Evolutionary conservation across 1,140 invertebrate species (phyloP), one percentile per base, ranked within the genome.

Genomic region (Hyles euphorbiae): DNA sequence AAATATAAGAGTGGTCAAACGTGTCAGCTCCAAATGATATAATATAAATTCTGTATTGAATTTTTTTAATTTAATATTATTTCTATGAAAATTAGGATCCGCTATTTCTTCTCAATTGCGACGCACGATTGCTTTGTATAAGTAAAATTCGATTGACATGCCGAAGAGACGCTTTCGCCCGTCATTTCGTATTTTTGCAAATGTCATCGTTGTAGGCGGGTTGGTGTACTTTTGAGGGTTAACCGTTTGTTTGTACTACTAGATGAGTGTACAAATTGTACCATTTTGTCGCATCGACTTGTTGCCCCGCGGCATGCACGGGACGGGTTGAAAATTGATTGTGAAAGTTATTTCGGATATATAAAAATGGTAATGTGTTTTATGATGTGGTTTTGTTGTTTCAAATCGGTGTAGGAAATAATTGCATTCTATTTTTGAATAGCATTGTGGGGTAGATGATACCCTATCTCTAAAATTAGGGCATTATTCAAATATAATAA

Each of bases 161-260:
- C 68, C 68, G 70, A 70, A 72, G 70, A 70, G 45, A 64, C 69
- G 74, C 75, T 80, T 75, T 76, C 65, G 70, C 58, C 68, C 76
- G 79, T 81, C 79, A 81, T 76, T 81, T 73, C 61, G 60, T 60
- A 74, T 79, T 81, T 82, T 79, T 72, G 72, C 70, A 61, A 76
- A 74, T 78, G 75, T 79, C 77, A 80, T 77, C 73, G 70, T 70
- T 68, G 70, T 68, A 63, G 61, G 56, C 56, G 46, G 62, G 63
- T 60, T 67, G 68, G 61, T 65, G 63, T 58, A 61, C 61, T 67
- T 61, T 58, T 40, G 57, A 59, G 52, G 59, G 56, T 51, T 36
- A 56, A 61, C 47, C 22, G 56, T 63, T 58, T 58, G 53, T 61
- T 53, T 52, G 50, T 61, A 57, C 56, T 61, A 57, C 54, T 33